Base-by-base conservation (phyloP, 2,888 invertebrate species). In the Cheilosia grossa region DNA sequence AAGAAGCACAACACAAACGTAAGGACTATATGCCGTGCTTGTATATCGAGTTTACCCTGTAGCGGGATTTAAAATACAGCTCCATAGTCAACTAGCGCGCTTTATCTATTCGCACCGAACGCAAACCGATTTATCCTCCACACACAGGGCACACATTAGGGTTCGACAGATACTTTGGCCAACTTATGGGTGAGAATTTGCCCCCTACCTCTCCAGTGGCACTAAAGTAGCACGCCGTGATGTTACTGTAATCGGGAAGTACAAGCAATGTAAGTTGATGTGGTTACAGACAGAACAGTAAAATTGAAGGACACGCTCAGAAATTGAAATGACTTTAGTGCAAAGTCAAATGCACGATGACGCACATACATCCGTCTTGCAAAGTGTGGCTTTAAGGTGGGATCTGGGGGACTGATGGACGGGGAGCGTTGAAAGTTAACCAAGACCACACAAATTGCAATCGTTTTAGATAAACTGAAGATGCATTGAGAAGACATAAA, bases 31-130 rank as follows among this genome's bases (percentile, higher is more conserved):
- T 54, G 47, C 53, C 24, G 40, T 49, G 63, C 64, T 54, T 58
- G 61, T 69, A 64, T 56, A 13, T 44, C 37, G 9, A 59, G 44
- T 69, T 58, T 19, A 42, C 54, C 49, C 54, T 69, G 58, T 40
- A 54, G 54, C 37, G 70, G 79, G 79, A 66, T 83, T 83, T 83
- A 49, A 74, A 70, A 74, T 69, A 54, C 59, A 9, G 80, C 63
- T 47, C 64, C 59, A 75, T 70, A 73, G 79, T 75, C 69, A 83
- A 78, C 70, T 77, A 56, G 27, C 30, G 42, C 66, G 61, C 61
- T 78, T 63, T 73, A 73, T 67, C 64, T 56, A 49, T 64, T 83
- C 33, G 49, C 56, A 69, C 58, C 56, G 44, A 63, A 64, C 64
- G 44, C 63, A 73, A 73, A 82, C 37, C 24, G 53, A 56, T 58